Base-by-base conservation (phyloP, 2,113 vertebrate genomes). In the Mobula birostris region DNA sequence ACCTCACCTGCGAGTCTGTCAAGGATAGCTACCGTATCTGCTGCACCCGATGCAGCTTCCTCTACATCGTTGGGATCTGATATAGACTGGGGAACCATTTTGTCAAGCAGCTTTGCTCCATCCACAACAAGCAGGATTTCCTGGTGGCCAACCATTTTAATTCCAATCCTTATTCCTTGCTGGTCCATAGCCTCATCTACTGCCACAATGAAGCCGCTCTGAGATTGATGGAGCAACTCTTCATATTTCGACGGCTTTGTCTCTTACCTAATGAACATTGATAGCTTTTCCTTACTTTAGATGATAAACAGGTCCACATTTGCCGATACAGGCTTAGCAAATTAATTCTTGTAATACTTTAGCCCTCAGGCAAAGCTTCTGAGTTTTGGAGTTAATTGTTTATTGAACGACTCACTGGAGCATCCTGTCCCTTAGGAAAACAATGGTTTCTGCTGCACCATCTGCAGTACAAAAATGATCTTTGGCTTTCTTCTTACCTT, bases 401-500 rank as follows among this genome's bases (percentile, higher is more conserved):
- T 90, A 90, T 66, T 90, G 85, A 66, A 90, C 19, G 66, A 66
- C 61, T 90, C 61, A 90, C 15, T 90, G 61, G 12, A 90, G 58
- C 14, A 32, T n/a, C 61, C 5, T 6, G 15, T 66, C 61, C 85
- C 85, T 12, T 66, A 32, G 61, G 29, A 88, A 48, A 88, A 88
- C 27, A n/a, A n/a, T 8, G 14, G 29, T 88, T 17, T 66, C 36
- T 2, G 82, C 24, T 58, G 24, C 21, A 85, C 2, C 48, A 58
- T 85, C 2, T 85, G 82, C 27, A 0, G 61, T 88, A 29, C 24
- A 88, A 90, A 90, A 1, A 17, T 24, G 9, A 24, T 61, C 21
- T 11, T n/a, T 27, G 8, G 48, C 85, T 90, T 66, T 1, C 15
- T 66, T 92, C 95, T 94, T 95, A 98, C 99, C 99, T 98, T 98